A percentile compares a stretch with the other conserved stretches of the same genome.
Conservation (phyloP, 2,113 vertebrate species). For the Ibidorhyncha struthersii region DNA sequence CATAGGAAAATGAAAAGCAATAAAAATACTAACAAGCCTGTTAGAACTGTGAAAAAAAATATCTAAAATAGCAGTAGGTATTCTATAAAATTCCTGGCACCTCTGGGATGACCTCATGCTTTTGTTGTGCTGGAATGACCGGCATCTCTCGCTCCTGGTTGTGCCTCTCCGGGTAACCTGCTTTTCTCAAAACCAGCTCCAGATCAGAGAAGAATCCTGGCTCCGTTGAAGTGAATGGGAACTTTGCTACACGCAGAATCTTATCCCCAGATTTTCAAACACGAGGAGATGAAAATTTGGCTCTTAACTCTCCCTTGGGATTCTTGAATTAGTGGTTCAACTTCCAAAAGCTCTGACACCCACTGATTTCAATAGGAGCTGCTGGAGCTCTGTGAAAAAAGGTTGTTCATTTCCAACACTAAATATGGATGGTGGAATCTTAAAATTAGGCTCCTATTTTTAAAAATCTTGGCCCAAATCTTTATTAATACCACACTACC, state of each 20-base stretch:
- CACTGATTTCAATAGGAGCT: slow-evolving; percentile 46
- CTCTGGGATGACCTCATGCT: not conserved
- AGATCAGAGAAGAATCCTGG: not conserved
- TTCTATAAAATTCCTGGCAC: not conserved
- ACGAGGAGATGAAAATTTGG: slow-evolving; percentile 12
- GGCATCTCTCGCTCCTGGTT: not conserved
- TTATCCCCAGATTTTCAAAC: slow-evolving; percentile 9
- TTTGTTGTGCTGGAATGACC: not conserved
- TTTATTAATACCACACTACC: slow-evolving; percentile 20
- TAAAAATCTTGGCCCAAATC: slow-evolving; percentile 39
- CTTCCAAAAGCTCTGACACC: slow-evolving; percentile 32
- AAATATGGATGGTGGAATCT: slow-evolving; percentile 52
- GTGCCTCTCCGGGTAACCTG: not conserved
- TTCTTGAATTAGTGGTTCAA: slow-evolving; percentile 9
- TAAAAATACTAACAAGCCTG: not conserved
- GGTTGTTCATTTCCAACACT: slow-evolving; percentile 9
- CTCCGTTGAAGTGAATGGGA: not conserved
- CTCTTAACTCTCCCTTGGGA: not conserved
- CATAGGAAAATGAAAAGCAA: not conserved
- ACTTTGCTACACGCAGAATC: not conserved
- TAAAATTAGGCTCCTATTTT: slow-evolving; percentile 39
- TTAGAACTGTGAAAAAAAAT: not conserved
- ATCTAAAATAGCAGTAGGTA: not conserved
- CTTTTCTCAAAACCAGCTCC: not conserved
- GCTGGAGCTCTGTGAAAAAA: slow-evolving; percentile 25